Evolutionary conservation across 2,113 vertebrate species (phyloP).

Genomic region (Muntiacus muntjak): DNA sequence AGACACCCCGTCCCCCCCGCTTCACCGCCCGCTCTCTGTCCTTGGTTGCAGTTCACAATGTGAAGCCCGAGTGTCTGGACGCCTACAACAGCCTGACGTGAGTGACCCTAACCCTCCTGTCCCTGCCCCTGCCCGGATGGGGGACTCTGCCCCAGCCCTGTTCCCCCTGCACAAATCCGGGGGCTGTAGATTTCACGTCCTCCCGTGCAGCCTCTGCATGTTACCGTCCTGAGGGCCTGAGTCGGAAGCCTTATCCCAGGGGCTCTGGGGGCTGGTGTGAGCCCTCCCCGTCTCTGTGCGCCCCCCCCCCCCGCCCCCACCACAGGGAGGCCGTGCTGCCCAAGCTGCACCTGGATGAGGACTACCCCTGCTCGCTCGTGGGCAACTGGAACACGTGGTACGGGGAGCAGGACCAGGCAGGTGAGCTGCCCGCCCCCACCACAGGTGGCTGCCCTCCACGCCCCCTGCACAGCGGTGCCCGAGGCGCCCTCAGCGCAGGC

Average conservation of each 20-base stretch:
- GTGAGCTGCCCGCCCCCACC: conserved; percentile 74
- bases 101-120: conserved; percentile 58
- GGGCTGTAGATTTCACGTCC: neutral
- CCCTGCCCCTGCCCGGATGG: neutral
- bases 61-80: conserved; percentile 95
- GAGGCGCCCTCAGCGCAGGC: neutral
- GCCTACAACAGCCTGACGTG: conserved; percentile 95
- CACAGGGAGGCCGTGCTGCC: conserved; percentile 89
- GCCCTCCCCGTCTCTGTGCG: neutral
- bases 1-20: rapidly evolving
- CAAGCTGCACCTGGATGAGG: conserved; percentile 87
- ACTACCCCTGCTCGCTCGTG: conserved; percentile 93
- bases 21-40: neutral
- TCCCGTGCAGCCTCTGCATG: neutral
- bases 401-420: conserved; percentile 96
- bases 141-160: neutral
- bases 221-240: neutral
- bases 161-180: neutral
- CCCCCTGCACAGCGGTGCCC: neutral
- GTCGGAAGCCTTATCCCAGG: neutral
- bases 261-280: neutral
- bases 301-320: rapidly evolving
- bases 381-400: conserved; percentile 99
- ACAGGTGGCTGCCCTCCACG: neutral
- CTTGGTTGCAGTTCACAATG: conserved; percentile 90